A percentile compares a stretch with the other conserved stretches of the same genome.
phyloP scores from a whole-genome alignment of 2,888 invertebrate genomes.

The Apamea monoglypha region DNA sequence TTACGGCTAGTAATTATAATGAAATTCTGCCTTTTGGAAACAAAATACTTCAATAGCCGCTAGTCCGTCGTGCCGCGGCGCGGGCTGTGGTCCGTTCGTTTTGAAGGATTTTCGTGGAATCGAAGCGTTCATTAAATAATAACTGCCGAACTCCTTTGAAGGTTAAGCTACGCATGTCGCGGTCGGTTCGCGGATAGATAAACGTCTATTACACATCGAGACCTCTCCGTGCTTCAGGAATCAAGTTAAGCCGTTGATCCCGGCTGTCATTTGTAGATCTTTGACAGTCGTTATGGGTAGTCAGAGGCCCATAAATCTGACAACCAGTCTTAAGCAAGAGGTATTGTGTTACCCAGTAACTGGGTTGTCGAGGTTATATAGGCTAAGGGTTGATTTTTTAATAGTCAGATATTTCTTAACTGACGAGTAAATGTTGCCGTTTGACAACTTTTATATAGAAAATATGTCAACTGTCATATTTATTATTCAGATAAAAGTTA shows the following conservation, averaged over 20 bases:
- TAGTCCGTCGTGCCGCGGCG: too few relatives aligned
- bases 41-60: conserved; percentile 46
- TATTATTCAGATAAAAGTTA: too few relatives aligned
- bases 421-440: too few relatives aligned
- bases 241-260: background rate
- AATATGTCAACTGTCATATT: too few relatives aligned
- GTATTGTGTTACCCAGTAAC: background rate
- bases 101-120: background rate
- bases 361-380: too few relatives aligned
- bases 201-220: background rate
- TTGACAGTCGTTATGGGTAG: background rate
- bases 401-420: too few relatives aligned
- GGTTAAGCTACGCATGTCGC: background rate
- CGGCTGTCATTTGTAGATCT: background rate
- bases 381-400: too few relatives aligned
- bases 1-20: conserved; percentile 56
- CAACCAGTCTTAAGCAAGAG: background rate
- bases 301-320: background rate
- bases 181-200: background rate
- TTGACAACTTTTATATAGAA: too few relatives aligned
- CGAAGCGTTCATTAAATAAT: background rate
- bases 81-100: background rate
- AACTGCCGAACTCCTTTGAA: too few relatives aligned
- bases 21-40: conserved; percentile 45
- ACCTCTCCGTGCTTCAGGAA: background rate